phyloP scores from a whole-genome alignment of 2,113 vertebrate species.

The Suricata suricatta region DNA sequence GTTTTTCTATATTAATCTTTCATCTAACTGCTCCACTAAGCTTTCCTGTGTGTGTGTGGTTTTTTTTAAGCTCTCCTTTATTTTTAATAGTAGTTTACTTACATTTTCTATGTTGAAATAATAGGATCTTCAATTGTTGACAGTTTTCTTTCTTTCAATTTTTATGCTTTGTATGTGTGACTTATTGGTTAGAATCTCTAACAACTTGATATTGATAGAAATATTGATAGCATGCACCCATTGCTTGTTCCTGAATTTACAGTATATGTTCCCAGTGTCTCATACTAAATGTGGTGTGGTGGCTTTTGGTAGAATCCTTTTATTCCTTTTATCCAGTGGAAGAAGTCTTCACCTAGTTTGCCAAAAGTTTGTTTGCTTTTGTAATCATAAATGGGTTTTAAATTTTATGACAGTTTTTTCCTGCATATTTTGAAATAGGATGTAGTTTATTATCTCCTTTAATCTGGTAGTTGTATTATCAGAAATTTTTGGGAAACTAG shows the following conservation, averaged over 20 bases:
- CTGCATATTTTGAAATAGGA: not conserved
- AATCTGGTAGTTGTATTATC: not conserved
- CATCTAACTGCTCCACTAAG: not conserved
- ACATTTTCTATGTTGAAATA: not conserved
- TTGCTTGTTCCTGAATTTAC: not conserved
- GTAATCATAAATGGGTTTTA: not conserved
- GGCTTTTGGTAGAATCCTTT: not conserved
- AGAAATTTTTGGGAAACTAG: not conserved
- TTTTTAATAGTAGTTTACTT: not conserved
- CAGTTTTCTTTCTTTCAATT: not conserved
- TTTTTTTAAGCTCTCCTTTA: not conserved
- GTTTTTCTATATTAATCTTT: not conserved
- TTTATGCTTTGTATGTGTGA: not conserved
- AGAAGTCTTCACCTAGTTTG: not conserved
- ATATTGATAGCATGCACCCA: not conserved
- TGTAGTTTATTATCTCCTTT: not conserved
- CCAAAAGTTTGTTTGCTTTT: not conserved
- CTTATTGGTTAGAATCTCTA: not conserved
- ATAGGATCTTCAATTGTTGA: not conserved
- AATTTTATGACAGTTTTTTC: constrained; percentile 44
- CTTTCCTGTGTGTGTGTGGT: not conserved
- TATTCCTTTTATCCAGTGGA: not conserved
- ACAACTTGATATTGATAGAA: not conserved
- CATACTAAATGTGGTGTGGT: not conserved
- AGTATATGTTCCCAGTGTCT: not conserved